Percentiles rank a stretch among this genome's conserved stretches.
Conservation (phyloP, 2,113 vertebrate genomes). For the Hypanus sabinus region DNA sequence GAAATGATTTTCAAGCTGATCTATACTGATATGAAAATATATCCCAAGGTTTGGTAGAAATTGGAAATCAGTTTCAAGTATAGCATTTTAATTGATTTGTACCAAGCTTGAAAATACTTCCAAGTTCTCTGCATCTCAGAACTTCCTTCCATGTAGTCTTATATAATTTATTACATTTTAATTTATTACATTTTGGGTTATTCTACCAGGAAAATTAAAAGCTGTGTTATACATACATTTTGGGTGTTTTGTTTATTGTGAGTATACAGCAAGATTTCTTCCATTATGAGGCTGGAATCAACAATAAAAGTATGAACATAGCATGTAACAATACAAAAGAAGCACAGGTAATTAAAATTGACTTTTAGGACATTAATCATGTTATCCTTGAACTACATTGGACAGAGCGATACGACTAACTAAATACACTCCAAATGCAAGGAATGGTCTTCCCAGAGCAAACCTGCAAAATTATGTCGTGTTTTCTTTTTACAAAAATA, state of each 20-base stretch:
- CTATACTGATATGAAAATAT: background rate
- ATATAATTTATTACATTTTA: background rate
- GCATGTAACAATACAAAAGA: background rate
- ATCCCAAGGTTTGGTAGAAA: background rate
- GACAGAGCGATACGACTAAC: conserved; percentile 16
- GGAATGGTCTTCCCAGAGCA: conserved; percentile 52
- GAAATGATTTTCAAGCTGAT: background rate
- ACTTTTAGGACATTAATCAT: conserved; percentile 38
- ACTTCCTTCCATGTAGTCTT: background rate
- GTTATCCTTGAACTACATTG: background rate
- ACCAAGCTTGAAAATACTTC: background rate
- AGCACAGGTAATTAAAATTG: background rate
- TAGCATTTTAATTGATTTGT: background rate
- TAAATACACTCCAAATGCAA: conserved; percentile 60
- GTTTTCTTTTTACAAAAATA: background rate
- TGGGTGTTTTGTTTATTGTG: background rate
- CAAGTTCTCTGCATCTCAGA: background rate
- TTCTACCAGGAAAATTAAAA: background rate
- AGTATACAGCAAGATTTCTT: conserved; percentile 1
- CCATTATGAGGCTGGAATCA: conserved; percentile 25
- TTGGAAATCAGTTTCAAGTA: background rate
- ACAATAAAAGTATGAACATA: background rate
- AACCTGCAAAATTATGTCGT: conserved; percentile 54
- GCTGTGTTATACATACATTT: background rate
- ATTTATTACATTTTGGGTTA: background rate